A percentile compares a stretch with the other conserved stretches of the same genome.
Conservation (phyloP, 2,113 vertebrate species). For the Oplegnathus fasciatus region DNA sequence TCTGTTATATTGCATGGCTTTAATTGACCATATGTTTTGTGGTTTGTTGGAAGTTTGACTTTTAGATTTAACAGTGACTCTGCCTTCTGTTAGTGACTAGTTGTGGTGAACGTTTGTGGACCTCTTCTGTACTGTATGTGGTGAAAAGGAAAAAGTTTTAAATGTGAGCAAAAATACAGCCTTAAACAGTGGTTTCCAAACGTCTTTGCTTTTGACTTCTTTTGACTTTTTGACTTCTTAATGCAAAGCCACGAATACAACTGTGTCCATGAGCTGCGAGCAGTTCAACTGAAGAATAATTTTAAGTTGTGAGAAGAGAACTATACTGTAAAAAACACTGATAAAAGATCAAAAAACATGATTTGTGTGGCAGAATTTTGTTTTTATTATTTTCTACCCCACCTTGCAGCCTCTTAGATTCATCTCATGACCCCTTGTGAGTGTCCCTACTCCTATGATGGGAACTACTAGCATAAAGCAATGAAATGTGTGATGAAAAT, state of each 20-base stretch:
- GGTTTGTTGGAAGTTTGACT: conserved; percentile 7
- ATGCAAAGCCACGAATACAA: too few species aligned
- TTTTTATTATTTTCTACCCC: neutral
- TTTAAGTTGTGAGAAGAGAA: neutral
- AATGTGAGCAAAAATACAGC: neutral
- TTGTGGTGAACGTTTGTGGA: neutral
- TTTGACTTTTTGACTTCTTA: too few species aligned
- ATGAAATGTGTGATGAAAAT: neutral
- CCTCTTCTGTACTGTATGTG: neutral
- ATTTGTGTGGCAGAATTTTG: neutral
- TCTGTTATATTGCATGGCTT: neutral
- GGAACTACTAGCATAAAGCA: neutral
- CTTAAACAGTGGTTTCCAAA: neutral
- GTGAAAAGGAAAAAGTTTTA: neutral
- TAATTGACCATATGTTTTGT: neutral
- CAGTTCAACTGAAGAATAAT: neutral
- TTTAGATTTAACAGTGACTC: neutral
- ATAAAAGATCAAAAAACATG: neutral
- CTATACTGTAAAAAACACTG: neutral
- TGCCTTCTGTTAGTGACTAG: neutral
- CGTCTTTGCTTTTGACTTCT: neutral
- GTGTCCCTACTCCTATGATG: neutral
- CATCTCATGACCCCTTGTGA: neutral
- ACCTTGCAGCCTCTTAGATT: neutral
- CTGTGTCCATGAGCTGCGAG: too few species aligned